Base-by-base conservation (phyloP, 2,113 vertebrate genomes). In the human (Homo sapiens) region DNA sequence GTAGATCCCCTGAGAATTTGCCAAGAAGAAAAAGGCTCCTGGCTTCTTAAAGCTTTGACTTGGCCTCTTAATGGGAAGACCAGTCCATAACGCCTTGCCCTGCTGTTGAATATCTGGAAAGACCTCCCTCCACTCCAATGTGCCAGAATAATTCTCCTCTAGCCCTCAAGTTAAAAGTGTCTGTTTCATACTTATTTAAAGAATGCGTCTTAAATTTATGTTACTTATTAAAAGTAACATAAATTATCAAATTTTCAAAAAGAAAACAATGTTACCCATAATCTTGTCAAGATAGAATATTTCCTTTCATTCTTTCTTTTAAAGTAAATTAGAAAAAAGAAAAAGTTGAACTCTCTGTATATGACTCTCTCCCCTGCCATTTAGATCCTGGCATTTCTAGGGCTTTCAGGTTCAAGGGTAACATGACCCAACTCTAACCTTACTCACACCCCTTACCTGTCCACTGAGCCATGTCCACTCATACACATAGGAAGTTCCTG, bases 401-500 rank as follows among this genome's bases (percentile, higher is more conserved):
- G 22, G 11, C 6, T 73, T 38, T 8, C 0, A 5, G 40, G 25
- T 8, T 75, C 32, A 32, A 2, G 13, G 25, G 57, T 8, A 4
- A 27, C 4, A 40, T 18, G 1, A 3, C 20, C 12, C 16, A 20
- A 3, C 20, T 27, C 30, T 23, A 1, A 3, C 2, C 16, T 35
- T 38, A 8, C 38, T 25, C 5, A 12, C 1, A 4, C 6, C 40
- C 14, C 14, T 3, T 6, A 32, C 32, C 22, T 75, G 38, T 23
- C 22, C 40, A 35, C 16, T 30, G 8, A 52, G 3, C 13, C 25
- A 3, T 40, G 22, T 50, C n/a, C 8, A 43, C n/a, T 52, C 59
- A 61, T 3, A 5, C 16, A 20, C 8, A 0, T 17, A 10, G 2
- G 0, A 5, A 2, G 14, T 8, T 5, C 8, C 32, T 2, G 2